A percentile compares a stretch with the other conserved stretches of the same genome.
Evolutionary conservation across 2,888 invertebrate genomes (phyloP).

Genomic region (Lasioglossum lativentre): DNA sequence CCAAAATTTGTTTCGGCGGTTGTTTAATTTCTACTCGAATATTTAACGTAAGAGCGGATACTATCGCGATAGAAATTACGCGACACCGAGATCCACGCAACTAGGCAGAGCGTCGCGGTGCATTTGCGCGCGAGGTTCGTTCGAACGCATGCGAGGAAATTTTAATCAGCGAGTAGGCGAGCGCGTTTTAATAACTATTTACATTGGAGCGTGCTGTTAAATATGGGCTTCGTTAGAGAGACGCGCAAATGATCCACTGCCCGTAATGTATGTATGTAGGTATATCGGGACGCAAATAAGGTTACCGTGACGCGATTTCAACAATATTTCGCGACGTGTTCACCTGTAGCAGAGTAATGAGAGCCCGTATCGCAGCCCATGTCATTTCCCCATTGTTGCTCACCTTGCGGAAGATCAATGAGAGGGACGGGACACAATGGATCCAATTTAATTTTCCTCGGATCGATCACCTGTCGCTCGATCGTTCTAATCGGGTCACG

Average conservation of each 20-base stretch:
- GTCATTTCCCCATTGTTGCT: background rate
- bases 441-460: conserved; percentile 1
- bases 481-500: background rate
- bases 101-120: background rate
- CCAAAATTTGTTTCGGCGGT: background rate
- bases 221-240: background rate
- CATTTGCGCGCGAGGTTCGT: background rate
- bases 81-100: background rate
- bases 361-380: background rate
- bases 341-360: background rate
- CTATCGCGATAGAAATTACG: background rate
- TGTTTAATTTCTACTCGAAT: background rate
- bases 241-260: background rate
- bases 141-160: background rate
- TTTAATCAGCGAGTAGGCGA: background rate
- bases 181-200: conserved; percentile 18
- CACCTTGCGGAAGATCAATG: background rate
- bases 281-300: conserved; percentile 12
- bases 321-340: background rate
- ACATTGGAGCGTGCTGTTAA: background rate
- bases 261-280: background rate
- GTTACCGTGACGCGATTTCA: background rate
- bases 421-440: background rate
- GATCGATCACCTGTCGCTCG: conserved; percentile 2
- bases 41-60: background rate